phyloP scores from a whole-genome alignment of 2,797 vertebrate genomes.

The Euphonia xanthogaster region DNA sequence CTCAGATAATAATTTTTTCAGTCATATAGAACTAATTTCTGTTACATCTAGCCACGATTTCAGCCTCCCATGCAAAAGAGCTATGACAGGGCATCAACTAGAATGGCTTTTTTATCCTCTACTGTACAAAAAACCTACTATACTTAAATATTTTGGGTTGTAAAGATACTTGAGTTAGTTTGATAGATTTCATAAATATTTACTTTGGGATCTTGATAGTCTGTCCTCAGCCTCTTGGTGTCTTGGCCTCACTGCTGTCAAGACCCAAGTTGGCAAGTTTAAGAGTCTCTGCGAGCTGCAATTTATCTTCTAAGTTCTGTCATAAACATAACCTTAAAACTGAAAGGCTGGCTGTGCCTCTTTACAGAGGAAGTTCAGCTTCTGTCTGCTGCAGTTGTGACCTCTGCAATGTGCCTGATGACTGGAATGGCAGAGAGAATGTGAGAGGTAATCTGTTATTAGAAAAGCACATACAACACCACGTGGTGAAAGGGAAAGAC shows the following conservation, averaged over 20 bases:
- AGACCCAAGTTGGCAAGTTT: not conserved
- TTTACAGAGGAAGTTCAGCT: not conserved
- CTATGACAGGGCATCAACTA: not conserved
- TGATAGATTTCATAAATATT: not conserved
- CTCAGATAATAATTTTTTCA: not conserved
- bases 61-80: not conserved
- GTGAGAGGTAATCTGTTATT: not conserved
- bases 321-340: not conserved
- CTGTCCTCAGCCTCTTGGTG: not conserved
- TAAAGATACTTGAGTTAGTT: not conserved
- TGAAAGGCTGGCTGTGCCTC: not conserved
- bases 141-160: not conserved
- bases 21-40: not conserved
- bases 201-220: not conserved
- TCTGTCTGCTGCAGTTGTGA: not conserved
- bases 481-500: not conserved
- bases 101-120: not conserved
- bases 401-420: not conserved
- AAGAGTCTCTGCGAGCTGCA: not conserved
- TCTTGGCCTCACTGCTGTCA: not conserved
- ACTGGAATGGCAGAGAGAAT: not conserved
- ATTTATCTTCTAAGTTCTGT: not conserved
- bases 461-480: not conserved
- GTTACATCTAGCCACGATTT: fast-evolving
- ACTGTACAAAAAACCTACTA: not conserved